These are phyloP conservation scores for Numida meleagris DNA, from an alignment of 2,113 vertebrate genomes.

Conservation along the genomic window DNA sequence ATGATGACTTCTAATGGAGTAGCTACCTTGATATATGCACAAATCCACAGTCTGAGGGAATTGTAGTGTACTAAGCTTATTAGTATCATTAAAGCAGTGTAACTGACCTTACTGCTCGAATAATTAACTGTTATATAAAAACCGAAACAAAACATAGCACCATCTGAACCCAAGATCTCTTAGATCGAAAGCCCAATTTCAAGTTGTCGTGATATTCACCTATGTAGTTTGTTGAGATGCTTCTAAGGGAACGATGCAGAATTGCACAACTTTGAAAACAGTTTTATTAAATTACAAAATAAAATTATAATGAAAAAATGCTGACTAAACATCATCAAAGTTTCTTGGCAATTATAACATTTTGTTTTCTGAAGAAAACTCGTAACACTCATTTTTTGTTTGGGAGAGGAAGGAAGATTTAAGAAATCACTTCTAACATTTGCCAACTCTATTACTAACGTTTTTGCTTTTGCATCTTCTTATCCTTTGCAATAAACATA, in stretches of 20 bases:
- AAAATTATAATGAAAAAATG: background rate
- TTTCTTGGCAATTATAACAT: background rate
- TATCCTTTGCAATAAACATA: background rate
- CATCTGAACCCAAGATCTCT: background rate
- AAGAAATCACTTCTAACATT: background rate
- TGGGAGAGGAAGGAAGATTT: background rate
- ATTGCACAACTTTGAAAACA: background rate
- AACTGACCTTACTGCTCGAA: background rate
- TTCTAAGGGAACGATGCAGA: background rate
- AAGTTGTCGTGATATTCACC: background rate
- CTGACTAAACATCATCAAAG: background rate
- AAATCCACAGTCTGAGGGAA: background rate
- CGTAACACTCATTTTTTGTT: background rate
- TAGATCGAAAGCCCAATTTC: background rate
- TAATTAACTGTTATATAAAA: background rate
- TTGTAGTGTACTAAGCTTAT: background rate
- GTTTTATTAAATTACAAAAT: background rate
- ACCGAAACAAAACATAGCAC: background rate
- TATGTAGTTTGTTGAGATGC: background rate
- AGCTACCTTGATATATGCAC: background rate
- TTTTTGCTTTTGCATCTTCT: background rate
- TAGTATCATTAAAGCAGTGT: background rate
- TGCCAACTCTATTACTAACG: background rate
- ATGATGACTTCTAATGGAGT: background rate
- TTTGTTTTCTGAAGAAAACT: background rate